Evolutionary conservation across 2,113 vertebrate species (phyloP).

Genomic region (Gyps fulvus): DNA sequence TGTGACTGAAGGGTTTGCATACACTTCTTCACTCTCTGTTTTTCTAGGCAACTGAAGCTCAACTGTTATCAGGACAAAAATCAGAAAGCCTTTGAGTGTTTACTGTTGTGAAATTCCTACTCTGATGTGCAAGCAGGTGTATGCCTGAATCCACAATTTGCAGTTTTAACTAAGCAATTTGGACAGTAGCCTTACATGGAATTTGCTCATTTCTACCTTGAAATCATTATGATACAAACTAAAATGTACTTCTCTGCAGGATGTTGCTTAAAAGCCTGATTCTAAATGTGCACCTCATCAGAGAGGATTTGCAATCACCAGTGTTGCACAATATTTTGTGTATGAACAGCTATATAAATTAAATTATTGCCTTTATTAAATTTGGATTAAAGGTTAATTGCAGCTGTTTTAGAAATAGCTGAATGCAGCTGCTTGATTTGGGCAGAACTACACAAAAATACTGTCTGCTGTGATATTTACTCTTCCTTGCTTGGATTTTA

Average conservation of each 20-base stretch:
- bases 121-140: neutral
- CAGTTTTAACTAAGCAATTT: neutral
- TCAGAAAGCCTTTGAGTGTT: neutral
- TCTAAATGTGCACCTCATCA: neutral
- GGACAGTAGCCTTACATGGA: neutral
- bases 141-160: neutral
- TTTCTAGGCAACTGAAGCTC: neutral
- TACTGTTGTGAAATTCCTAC: neutral
- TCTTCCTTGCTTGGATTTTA: conserved; percentile 35
- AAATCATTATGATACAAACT: neutral
- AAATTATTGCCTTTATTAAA: conserved; percentile 36
- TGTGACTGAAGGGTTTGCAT: neutral
- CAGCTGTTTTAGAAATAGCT: conserved; percentile 39
- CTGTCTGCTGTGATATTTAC: conserved; percentile 35
- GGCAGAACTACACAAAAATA: conserved; percentile 27
- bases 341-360: conserved; percentile 17
- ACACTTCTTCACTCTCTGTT: neutral
- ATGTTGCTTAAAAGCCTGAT: neutral
- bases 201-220: neutral
- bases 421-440: conserved; percentile 44
- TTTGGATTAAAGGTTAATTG: conserved; percentile 59
- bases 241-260: neutral
- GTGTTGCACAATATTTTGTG: conserved; percentile 5
- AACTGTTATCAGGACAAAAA: neutral
- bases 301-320: neutral